Base-by-base conservation (phyloP, 2,888 invertebrate genomes). In the Plebejus anna region DNA sequence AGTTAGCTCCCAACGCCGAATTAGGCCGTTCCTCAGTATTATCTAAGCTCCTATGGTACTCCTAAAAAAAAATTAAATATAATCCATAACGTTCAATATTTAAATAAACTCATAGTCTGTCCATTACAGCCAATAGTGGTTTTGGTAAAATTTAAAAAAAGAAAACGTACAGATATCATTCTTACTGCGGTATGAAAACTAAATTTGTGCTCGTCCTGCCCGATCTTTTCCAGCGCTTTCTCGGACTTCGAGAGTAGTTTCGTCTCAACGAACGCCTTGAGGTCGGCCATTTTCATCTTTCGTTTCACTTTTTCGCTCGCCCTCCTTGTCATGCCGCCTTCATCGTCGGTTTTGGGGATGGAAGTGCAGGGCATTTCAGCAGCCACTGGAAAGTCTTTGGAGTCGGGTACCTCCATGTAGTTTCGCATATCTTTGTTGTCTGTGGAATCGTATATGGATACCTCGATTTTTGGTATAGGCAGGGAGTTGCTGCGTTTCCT, bases 381-480 rank as follows among this genome's bases (percentile, higher is more conserved):
- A 80, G 96, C 88, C 0, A 96, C 91, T 0, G 96, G 94, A 61
- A 95, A 94, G 81, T 96, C 96, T 84, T 95, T 96, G 0, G 94
- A 92, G 82, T 97, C 97, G 0, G 97, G 97, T 4, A 97, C 95
- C 86, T 97, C 97, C 78, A 97, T 96, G 78, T 96, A 96, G 83
- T 97, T 97, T 86, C 97, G 97, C 5, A 95, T 82, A 0, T 95
- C 96, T 83, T 95, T 96, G 36, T 94, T 92, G 78, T 96, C 97
- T 0, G 96, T 96, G 82, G 96, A 97, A 87, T 97, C 97, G 85
- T 97, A 97, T 47, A 97, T 92, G 0, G 98, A 98, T 0, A 98
- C 96, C 89, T 98, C 97, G 78, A 98, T 98, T 92, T 98, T 98
- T 1, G 98, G 98, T 86, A 98, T 98, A 0, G 99, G 99, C 76